Evolutionary conservation across 1,140 invertebrate species (phyloP), one percentile per base, ranked within the genome.

Genomic region (Latrodectus geometricus): DNA sequence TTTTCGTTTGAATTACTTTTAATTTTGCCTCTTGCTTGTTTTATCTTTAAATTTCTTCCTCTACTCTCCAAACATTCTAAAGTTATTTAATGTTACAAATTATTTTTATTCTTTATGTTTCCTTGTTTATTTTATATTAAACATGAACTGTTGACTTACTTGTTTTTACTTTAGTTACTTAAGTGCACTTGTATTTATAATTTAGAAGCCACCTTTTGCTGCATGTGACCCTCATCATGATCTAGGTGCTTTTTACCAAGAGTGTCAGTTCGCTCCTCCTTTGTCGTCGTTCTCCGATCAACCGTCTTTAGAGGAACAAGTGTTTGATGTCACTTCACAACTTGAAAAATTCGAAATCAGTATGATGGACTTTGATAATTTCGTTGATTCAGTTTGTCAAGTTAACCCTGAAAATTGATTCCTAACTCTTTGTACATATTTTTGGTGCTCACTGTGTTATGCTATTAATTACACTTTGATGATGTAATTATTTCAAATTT

Each of bases 191-290:
- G 35, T 35, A 35, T 21, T 49, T 56, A 70, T 72, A 9, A 90
- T 90, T 61, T 89, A 93, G 92, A 92, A 93, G 90, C 93, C 93
- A 75, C 93, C 93, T 48, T 94, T 94, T 90, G 93, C 91, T 87
- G 90, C 89, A 52, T 88, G 89, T 65, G 91, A 92, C 80, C 88
- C 90, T 0, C 93, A 92, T 70, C 92, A 92, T 84, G 95, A 96
- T 90, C 91, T 96, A 80, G 94, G 94, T 69, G 92, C 93, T 81
- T 96, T 96, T 91, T 96, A 95, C 91, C 92, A 94, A 9, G 95
- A 96, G 89, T 96, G 95, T 91, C 95, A 95, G 90, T 93, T 93
- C 89, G 95, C 95, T 11, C 95, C 95, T 0, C 93, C 94, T 68
- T 91, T 96, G 49, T 92, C 94, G 61, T 93, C 93, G 14, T 95